Evolutionary conservation across 2,113 vertebrate species (phyloP).

Genomic region (Sinocyclocheilus rhinocerous): DNA sequence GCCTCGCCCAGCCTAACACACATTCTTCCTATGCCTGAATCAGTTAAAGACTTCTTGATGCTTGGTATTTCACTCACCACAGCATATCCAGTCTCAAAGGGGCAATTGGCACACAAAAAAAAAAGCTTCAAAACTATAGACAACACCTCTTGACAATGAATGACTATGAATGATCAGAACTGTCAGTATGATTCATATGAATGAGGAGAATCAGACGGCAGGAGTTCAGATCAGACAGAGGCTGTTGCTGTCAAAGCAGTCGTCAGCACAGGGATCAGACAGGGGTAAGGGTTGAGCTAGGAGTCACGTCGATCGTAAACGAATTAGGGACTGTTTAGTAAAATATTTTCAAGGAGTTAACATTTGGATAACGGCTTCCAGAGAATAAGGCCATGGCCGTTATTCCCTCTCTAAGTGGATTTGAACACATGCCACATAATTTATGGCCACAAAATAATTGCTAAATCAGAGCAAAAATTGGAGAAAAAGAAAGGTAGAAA

Average conservation of each 20-base stretch:
- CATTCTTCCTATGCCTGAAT: background rate
- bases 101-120: background rate
- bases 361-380: constrained; percentile 60
- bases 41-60: background rate
- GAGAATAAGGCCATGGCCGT: constrained; percentile 59
- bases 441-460: constrained; percentile 43
- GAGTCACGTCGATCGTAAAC: constrained; percentile 60
- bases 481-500: constrained; percentile 30
- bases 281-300: constrained; percentile 45
- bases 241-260: constrained; percentile 50
- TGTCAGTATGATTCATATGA: constrained; percentile 52
- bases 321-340: constrained; percentile 60
- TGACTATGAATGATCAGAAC: background rate
- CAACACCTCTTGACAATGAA: constrained; percentile 41
- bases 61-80: background rate
- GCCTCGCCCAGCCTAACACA: too few relatives aligned
- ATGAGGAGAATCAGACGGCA: constrained; percentile 52
- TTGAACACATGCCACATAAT: constrained; percentile 49
- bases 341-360: constrained; percentile 64
- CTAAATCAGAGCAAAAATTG: too few relatives aligned
- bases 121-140: constrained; percentile 12
- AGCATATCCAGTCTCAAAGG: background rate
- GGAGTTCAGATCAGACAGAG: constrained; percentile 54
- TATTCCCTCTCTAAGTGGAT: constrained; percentile 58
- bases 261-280: constrained; percentile 50